These are phyloP conservation scores for Fabriciana adippe DNA, from an alignment of 2,888 invertebrate genomes.

Conservation along the genomic window DNA sequence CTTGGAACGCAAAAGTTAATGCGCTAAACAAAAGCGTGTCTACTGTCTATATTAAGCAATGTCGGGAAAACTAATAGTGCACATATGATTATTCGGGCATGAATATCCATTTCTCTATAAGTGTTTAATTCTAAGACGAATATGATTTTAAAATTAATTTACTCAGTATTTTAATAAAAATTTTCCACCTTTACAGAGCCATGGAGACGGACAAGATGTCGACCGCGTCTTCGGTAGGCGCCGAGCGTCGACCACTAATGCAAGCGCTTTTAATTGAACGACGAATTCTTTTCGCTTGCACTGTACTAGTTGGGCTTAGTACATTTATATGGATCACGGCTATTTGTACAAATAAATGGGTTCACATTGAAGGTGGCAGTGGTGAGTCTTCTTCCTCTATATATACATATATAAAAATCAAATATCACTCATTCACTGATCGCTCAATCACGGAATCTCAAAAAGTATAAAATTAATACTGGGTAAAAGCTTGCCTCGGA, in stretches of 20 bases:
- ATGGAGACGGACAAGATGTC: constrained; percentile 82
- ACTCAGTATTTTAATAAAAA: not conserved
- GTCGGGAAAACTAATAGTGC: too few relatives aligned
- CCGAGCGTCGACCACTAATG: constrained; percentile 81
- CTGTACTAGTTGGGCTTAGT: constrained; percentile 84
- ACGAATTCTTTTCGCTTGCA: constrained; percentile 87
- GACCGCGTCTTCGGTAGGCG: constrained; percentile 85
- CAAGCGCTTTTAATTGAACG: constrained; percentile 86
- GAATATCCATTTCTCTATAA: too few relatives aligned
- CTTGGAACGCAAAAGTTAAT: too few relatives aligned
- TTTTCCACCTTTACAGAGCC: constrained; percentile 19
- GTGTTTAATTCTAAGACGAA: not conserved
- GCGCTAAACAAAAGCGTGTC: too few relatives aligned
- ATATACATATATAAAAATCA: not conserved
- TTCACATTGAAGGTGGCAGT: constrained; percentile 75
- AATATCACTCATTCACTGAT: too few relatives aligned
- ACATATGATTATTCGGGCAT: too few relatives aligned
- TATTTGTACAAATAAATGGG: constrained; percentile 89
- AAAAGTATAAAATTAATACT: too few relatives aligned
- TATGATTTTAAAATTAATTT: not conserved
- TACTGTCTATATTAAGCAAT: too few relatives aligned
- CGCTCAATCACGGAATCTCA: too few relatives aligned
- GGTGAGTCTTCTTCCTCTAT: constrained; percentile 51
- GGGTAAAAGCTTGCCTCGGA: too few relatives aligned
- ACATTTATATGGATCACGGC: constrained; percentile 88